Evolutionary conservation across 2,888 invertebrate species (phyloP).

Genomic region (Oligia latruncula): DNA sequence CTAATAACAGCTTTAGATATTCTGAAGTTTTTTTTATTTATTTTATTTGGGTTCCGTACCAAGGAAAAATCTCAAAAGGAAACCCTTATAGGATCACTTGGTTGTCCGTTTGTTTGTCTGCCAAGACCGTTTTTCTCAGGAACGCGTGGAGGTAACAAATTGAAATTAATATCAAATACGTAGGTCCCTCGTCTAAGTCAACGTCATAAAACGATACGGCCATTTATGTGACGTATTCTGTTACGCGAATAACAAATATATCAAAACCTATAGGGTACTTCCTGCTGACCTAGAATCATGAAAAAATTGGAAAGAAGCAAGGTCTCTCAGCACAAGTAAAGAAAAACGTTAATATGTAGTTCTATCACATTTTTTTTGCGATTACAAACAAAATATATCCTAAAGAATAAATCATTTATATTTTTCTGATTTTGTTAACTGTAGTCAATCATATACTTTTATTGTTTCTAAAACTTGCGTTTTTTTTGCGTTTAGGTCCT

Average conservation of each 20-base stretch:
- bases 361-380: neutral
- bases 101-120: neutral
- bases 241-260: neutral
- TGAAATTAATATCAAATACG: too few relatives aligned
- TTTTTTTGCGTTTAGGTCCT: too few relatives aligned
- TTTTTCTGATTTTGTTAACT: too few relatives aligned
- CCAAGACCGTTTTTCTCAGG: neutral
- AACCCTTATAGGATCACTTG: neutral
- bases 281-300: too few relatives aligned
- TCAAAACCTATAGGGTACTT: neutral
- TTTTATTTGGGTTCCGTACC: neutral
- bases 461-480: too few relatives aligned
- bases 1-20: neutral
- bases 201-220: neutral
- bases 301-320: too few relatives aligned
- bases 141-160: neutral
- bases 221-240: neutral
- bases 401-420: too few relatives aligned
- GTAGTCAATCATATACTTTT: too few relatives aligned
- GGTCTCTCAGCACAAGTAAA: too few relatives aligned
- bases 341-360: neutral
- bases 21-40: neutral
- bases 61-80: neutral
- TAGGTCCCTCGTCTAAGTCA: neutral
- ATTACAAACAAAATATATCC: neutral